Conservation (phyloP, 1,140 invertebrate genomes). For the Brachionus paranguensis region DNA sequence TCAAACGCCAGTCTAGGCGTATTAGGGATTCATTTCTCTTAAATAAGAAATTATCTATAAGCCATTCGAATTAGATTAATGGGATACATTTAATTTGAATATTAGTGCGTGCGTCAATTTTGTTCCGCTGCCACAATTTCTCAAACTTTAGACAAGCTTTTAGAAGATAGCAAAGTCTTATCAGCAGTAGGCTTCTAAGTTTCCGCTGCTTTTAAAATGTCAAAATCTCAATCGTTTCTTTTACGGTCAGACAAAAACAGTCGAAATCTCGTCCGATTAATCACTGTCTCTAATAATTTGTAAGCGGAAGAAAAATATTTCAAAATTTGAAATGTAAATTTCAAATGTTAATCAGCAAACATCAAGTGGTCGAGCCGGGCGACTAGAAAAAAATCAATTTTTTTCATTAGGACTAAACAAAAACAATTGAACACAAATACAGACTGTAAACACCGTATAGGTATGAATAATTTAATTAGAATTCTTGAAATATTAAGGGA, state of each 20-base stretch:
- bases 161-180: background rate
- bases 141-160: slow-evolving; percentile 8
- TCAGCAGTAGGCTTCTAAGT: background rate
- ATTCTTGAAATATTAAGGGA: slow-evolving; percentile 10
- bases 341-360: background rate
- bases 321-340: slow-evolving; percentile 24
- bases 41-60: background rate
- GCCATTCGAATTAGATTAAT: background rate
- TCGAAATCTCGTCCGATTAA: background rate
- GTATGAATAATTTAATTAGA: slow-evolving; percentile 13
- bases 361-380: background rate
- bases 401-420: background rate
- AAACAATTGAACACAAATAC: slow-evolving; percentile 13
- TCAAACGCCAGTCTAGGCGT: background rate
- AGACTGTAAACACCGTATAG: slow-evolving; percentile 9
- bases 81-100: background rate
- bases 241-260: slow-evolving; percentile 2
- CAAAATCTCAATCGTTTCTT: background rate
- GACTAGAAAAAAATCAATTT: slow-evolving; percentile 11
- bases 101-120: background rate
- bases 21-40: background rate
- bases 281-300: slow-evolving; percentile 28
- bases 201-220: slow-evolving; percentile 37
- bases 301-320: slow-evolving; percentile 14
- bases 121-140: slow-evolving; percentile 14